Conservation (phyloP, 1,140 invertebrate species). For the Dermatophagoides farinae region DNA sequence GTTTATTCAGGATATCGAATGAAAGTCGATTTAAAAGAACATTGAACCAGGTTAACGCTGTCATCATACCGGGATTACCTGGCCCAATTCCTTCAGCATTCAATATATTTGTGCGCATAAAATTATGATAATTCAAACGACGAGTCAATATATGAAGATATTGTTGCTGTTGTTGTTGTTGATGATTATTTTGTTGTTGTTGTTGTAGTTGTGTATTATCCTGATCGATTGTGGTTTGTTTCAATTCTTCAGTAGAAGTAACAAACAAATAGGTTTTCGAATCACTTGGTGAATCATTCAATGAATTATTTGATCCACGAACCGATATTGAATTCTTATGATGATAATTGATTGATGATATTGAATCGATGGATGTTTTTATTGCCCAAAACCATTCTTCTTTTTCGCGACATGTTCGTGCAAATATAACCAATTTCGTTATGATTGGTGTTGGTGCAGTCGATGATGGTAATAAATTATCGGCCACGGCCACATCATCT, state of each 20-base stretch:
- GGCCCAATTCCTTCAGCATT: not conserved
- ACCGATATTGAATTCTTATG: not conserved
- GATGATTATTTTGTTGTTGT: not conserved
- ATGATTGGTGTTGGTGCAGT: not conserved
- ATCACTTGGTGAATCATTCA: not conserved
- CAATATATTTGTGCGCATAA: slow-evolving; percentile 4
- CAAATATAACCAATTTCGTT: slow-evolving; percentile 36
- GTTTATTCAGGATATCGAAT: slow-evolving; percentile 50
- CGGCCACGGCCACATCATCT: not conserved
- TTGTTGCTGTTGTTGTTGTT: not conserved
- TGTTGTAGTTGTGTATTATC: not conserved
- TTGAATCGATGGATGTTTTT: not conserved
- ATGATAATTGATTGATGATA: not conserved
- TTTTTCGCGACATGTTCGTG: slow-evolving; percentile 59
- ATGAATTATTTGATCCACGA: not conserved
- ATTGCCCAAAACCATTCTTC: slow-evolving; percentile 55
- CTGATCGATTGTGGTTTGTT: not conserved
- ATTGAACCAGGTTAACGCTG: slow-evolving; percentile 41
- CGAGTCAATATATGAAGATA: not conserved
- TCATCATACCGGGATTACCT: not conserved
- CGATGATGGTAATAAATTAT: not conserved
- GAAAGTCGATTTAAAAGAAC: slow-evolving; percentile 48
- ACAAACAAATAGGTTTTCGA: no score
- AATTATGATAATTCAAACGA: not conserved
- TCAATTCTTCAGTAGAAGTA: not conserved